Conservation (phyloP, 2,113 vertebrate genomes). For the Pantherophis guttatus region DNA sequence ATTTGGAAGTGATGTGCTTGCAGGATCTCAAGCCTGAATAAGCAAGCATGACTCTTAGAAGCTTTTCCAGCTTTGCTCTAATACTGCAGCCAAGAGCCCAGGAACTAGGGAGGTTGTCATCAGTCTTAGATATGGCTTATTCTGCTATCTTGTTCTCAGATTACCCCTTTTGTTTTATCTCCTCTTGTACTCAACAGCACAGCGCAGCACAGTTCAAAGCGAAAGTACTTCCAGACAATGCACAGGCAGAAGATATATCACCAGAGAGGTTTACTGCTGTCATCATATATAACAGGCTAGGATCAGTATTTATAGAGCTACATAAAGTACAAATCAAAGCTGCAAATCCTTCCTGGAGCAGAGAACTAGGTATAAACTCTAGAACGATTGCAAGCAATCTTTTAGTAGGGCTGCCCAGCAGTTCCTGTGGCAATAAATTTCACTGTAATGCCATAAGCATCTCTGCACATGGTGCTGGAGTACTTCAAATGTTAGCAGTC, state of each 20-base stretch:
- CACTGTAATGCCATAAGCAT: conserved; percentile 57
- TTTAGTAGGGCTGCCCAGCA: conserved; percentile 59
- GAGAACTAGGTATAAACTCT: conserved; percentile 68
- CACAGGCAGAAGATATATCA: conserved; percentile 62
- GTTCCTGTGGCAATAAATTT: conserved; percentile 57
- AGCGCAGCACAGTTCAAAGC: conserved; percentile 60
- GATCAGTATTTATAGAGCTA: conserved; percentile 67
- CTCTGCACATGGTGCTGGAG: conserved; percentile 45
- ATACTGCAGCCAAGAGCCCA: not conserved
- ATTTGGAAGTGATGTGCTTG: not conserved
- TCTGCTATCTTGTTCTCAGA: conserved; percentile 37
- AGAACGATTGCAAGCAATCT: conserved; percentile 64
- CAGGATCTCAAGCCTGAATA: not conserved
- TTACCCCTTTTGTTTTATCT: conserved; percentile 62
- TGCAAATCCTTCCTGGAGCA: conserved; percentile 55
- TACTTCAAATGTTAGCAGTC: conserved; percentile 62
- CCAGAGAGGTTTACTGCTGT: conserved; percentile 63
- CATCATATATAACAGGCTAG: conserved; percentile 62
- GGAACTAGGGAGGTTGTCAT: conserved; percentile 9
- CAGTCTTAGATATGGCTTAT: conserved; percentile 34
- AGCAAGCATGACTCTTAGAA: not conserved
- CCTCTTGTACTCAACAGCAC: conserved; percentile 57
- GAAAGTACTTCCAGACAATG: conserved; percentile 60
- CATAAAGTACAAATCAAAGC: conserved; percentile 59
- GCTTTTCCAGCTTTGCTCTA: not conserved